Conservation (phyloP, 2,888 invertebrate species). For the Clitarchus hookeri region DNA sequence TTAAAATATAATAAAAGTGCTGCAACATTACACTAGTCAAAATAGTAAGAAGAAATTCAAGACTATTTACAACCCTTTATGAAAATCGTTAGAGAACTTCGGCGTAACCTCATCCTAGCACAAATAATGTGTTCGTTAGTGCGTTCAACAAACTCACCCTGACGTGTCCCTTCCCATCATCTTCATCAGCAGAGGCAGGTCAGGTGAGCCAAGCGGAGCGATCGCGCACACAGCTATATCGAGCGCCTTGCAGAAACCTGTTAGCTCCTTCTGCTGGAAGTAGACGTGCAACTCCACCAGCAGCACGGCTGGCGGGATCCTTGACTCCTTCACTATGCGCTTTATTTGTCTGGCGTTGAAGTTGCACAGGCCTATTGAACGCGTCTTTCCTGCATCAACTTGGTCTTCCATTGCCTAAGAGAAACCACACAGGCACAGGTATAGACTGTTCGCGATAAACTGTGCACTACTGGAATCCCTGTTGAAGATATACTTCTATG, state of each 20-base stretch:
- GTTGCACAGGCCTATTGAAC: constrained; percentile 85
- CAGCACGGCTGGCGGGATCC: constrained; percentile 66
- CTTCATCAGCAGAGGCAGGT: constrained; percentile 28
- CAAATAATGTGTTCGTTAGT: no score
- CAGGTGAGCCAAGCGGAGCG: constrained; percentile 46
- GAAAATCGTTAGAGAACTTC: no score
- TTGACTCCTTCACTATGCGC: constrained; percentile 63
- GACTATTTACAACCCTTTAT: no score
- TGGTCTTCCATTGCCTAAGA: constrained; percentile 67
- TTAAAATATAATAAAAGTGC: no score
- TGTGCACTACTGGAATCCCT: no score
- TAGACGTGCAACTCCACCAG: constrained; percentile 60
- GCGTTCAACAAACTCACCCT: background rate
- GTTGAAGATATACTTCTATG: no score
- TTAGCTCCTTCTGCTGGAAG: constrained; percentile 53
- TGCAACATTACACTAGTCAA: no score
- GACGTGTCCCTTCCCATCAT: background rate
- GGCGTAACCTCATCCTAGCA: no score
- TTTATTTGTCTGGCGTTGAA: constrained; percentile 75
- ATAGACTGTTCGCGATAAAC: no score
- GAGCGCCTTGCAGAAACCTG: constrained; percentile 51
- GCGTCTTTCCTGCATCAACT: constrained; percentile 69
- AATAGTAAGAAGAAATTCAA: no score
- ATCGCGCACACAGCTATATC: constrained; percentile 48
- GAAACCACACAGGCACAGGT: background rate